Evolutionary conservation across 1,140 invertebrate species (phyloP).

Genomic region (Eupristina koningsbergeri): DNA sequence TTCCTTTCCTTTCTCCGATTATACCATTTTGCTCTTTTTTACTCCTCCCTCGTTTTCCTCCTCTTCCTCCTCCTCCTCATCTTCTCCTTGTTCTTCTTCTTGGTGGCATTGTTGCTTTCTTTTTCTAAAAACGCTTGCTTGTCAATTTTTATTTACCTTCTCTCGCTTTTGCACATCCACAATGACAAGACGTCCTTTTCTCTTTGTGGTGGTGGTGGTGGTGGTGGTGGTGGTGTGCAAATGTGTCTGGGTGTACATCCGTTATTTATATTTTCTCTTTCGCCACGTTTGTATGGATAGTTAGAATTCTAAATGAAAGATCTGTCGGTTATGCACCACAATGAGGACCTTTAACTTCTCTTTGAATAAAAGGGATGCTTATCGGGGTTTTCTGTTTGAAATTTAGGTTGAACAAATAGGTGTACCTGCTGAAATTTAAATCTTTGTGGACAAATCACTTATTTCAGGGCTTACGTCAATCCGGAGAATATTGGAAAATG

Average conservation of each 20-base stretch:
- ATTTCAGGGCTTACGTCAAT: background rate
- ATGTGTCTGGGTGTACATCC: no score
- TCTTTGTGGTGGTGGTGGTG: no score
- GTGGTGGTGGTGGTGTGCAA: no score
- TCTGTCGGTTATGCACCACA: background rate
- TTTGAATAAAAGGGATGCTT: background rate
- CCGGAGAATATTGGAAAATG: background rate
- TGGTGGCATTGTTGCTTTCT: constrained; percentile 4
- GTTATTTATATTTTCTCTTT: background rate
- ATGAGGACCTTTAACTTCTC: background rate
- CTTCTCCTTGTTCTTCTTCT: background rate
- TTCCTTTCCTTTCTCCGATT: background rate
- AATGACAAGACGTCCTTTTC: background rate
- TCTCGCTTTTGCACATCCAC: constrained; percentile 45
- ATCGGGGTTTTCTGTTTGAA: background rate
- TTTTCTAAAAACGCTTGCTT: background rate
- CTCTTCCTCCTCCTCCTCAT: background rate
- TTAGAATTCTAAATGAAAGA: background rate
- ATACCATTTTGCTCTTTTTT: background rate
- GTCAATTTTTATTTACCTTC: constrained; percentile 48
- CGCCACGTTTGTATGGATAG: no score
- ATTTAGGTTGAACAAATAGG: background rate
- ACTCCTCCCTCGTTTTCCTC: background rate
- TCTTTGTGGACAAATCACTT: background rate
- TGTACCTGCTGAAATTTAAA: background rate